Conservation (phyloP, 2,888 invertebrate genomes). For the Andrena marginata region DNA sequence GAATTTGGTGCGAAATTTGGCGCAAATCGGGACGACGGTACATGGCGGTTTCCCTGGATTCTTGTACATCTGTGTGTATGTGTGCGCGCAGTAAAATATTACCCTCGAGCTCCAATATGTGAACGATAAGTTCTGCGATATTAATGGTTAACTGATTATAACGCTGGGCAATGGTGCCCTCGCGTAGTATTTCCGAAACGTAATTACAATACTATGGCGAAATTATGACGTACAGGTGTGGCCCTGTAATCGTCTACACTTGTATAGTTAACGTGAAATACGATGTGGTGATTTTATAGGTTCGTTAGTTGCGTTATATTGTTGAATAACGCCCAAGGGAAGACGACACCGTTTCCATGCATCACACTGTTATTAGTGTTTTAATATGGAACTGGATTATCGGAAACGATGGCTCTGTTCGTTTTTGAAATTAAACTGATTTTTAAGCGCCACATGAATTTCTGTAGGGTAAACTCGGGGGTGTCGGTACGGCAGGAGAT, state of each 20-base stretch:
- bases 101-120: constrained; percentile 15
- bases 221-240: constrained; percentile 30
- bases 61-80: background rate
- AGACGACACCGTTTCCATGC: no score
- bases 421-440: no score
- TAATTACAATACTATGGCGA: constrained; percentile 25
- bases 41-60: background rate
- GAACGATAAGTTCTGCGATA: constrained; percentile 33
- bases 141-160: constrained; percentile 43
- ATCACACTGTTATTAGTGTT: no score
- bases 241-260: constrained; percentile 7
- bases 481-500: no score
- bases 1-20: constrained; percentile 15
- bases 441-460: no score
- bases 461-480: no score
- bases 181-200: constrained; percentile 11
- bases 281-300: constrained; percentile 10
- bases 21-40: constrained; percentile 7
- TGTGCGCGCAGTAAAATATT: constrained; percentile 25
- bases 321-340: background rate
- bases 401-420: no score
- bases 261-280: background rate
- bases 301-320: background rate
- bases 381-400: no score
- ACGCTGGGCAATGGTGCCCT: constrained; percentile 4